Percentiles rank a stretch among this genome's conserved stretches.
Evolutionary conservation across 2,113 vertebrate species (phyloP).

Genomic region (Chaenogobius annularis): DNA sequence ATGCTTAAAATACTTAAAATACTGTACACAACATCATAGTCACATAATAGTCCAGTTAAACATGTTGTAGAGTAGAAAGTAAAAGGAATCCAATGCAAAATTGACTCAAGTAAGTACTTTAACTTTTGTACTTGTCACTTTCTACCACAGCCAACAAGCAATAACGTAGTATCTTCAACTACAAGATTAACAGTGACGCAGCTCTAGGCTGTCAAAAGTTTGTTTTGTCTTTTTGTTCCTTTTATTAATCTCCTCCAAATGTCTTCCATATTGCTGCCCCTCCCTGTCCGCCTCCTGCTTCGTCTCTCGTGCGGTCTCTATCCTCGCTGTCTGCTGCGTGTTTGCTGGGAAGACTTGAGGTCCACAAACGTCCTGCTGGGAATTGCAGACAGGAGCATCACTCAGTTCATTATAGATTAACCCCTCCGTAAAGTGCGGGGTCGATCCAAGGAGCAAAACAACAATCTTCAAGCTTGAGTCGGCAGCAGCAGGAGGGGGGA

Average conservation of each 20-base stretch:
- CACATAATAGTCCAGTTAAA: too few species aligned
- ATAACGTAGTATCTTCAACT: too few species aligned
- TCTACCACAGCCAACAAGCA: too few species aligned
- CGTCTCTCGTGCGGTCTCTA: not conserved
- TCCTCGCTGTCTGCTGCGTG: conserved; percentile 9
- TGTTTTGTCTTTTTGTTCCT: too few species aligned
- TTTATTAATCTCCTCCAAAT: too few species aligned
- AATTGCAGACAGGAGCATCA: conserved; percentile 45
- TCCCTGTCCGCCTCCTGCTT: not conserved
- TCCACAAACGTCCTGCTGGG: conserved; percentile 51
- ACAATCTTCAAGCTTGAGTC: conserved; percentile 37
- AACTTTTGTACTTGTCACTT: too few species aligned
- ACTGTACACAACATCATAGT: too few species aligned
- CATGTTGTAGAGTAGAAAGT: too few species aligned
- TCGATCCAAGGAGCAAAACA: conserved; percentile 45
- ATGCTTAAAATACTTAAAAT: too few species aligned
- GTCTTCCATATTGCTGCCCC: not conserved
- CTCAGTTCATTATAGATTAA: conserved; percentile 66
- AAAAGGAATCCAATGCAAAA: too few species aligned
- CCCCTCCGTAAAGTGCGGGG: conserved; percentile 38
- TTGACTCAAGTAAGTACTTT: too few species aligned
- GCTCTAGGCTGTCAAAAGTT: not conserved
- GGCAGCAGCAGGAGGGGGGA: not conserved
- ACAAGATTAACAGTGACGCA: too few species aligned
- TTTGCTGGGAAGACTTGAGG: conserved; percentile 41